Evolutionary conservation across 2,888 invertebrate genomes (phyloP), one percentile per base, ranked within the genome.

Genomic region (Cryptophagus acutangulus): DNA sequence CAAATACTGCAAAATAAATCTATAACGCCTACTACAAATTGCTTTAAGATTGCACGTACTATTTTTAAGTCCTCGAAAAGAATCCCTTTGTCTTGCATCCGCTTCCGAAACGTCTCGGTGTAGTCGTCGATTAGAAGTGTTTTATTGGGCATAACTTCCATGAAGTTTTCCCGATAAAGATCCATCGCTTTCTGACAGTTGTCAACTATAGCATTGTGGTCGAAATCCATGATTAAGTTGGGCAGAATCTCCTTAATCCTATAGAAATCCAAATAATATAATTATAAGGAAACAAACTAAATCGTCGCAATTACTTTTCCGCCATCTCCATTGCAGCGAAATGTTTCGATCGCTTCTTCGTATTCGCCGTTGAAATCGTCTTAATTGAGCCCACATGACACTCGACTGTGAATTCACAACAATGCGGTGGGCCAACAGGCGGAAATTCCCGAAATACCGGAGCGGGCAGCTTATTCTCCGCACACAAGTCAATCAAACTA

Each of bases 341-440:
- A 57, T 82, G 82, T 38, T 79, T 77, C 5, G 83, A 82, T 45
- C 74, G 72, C 61, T 81, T 80, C 62, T 83, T 83, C 38, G 81
- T 81, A 51, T 72, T 72, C 33, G 77, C 74, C 17, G 73, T 72
- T 41, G 77, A 78, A 49, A 64, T 57, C 40, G 79, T 78, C 51
- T 55, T 60, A 58, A 79, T 74, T 28, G 69, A 69, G 15, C 74
- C 74, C 13, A 82, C 70, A 43, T 59, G 54, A 55, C 78, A 81
- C 44, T 74, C 67, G 48, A 76, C 64, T 1, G 79, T 79, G 64
- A 84, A 84, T 49, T 74, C 70, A 52, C 78, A 75, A 39, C 72
- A 71, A 69, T 84, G 83, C 25, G 83, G 75, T 12, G 82, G 82
- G 29, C 83, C 83, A 49, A 79, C 74, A 63, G 79, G 81, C 10